Percentiles rank a stretch among this genome's conserved stretches.
phyloP scores from a whole-genome alignment of 2,113 vertebrate genomes.

The Pycnonotus jocosus region DNA sequence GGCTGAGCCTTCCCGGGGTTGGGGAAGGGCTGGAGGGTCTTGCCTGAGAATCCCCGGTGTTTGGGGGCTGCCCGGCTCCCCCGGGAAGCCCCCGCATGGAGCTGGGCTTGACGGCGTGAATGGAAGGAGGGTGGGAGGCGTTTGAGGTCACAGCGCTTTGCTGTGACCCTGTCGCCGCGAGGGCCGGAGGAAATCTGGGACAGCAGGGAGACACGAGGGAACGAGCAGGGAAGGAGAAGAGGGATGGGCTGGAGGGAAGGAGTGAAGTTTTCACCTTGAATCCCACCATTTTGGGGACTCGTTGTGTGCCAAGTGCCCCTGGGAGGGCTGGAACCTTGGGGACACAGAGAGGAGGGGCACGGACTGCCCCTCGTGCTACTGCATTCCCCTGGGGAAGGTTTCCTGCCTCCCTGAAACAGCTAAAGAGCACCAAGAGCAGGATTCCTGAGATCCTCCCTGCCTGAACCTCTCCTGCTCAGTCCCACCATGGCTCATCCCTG shows the following conservation, averaged over 20 bases:
- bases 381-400: not conserved
- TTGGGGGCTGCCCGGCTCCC: not conserved
- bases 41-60: not conserved
- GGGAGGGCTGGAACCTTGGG: not conserved
- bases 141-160: not conserved
- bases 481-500: not conserved
- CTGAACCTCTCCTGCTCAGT: not conserved
- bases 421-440: not conserved
- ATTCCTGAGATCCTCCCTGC: not conserved
- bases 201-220: not conserved
- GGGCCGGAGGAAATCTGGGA: not conserved
- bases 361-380: not conserved
- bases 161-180: not conserved
- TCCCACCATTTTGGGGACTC: fast-evolving
- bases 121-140: not conserved
- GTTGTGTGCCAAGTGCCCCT: fast-evolving
- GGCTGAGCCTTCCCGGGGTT: not conserved
- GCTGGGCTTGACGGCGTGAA: not conserved
- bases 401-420: not conserved
- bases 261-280: not conserved
- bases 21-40: not conserved
- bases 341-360: not conserved
- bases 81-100: not conserved
- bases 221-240: not conserved
- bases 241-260: not conserved